Evolutionary conservation across 2,888 invertebrate genomes (phyloP), one percentile per base, ranked within the genome.

Genomic region (Molanna angustata): DNA sequence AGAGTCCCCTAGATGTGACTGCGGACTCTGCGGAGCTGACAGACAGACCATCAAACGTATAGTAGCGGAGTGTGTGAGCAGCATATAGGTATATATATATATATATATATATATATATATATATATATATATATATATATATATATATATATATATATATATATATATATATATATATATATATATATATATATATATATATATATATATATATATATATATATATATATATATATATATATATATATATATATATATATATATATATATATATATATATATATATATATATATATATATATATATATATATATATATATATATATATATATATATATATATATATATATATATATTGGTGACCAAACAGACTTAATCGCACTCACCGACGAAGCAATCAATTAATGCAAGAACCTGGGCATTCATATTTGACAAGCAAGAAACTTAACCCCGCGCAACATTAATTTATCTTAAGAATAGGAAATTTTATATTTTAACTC

Each of bases 161-260:
- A 27, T 44, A 44, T 44, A 27, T 44, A 44, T 44, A 44, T 44
- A 27, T 44, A 27, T 48, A 42, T 48, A 40, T 48, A 42, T 48
- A 19, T 48, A 41, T 40, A 48, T 48, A 48, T 48, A 40, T 48
- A 48, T 48, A 48, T 48, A 20, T 48, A 48, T 40, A 44, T 48
- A 48, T 48, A 40, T 48, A 48, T 48, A 48, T 48, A 40, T 48
- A 48, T 40, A 48, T 48, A 48, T 48, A 40, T 48, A 48, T 48
- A 48, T 48, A 48, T 48, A 48, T 48, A 40, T 48, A 48, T 40
- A 48, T 48, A 42, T 48, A 40, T 48, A 48, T 40, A 41, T 48
- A 48, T 48, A 40, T 48, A 27, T 27, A 27, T 27, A 27, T 27
- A 27, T 27, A 27, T 27, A 27, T 27, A 27, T 27, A 27, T 27